Evolutionary conservation across 2,113 vertebrate species (phyloP).

Genomic region (Cynoglossus semilaevis): DNA sequence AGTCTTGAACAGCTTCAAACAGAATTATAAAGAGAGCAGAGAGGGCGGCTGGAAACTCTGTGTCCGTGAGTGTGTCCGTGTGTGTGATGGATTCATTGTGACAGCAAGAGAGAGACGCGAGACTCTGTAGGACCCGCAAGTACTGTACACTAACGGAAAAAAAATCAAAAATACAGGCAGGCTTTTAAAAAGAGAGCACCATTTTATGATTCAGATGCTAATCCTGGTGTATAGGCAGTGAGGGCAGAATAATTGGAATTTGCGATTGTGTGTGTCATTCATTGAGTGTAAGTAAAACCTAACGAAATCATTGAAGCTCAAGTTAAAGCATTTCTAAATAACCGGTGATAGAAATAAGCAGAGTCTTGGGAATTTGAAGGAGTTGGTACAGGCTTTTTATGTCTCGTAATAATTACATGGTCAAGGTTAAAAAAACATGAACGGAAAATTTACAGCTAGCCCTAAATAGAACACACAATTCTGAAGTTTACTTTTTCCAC

Average conservation of each 20-base stretch:
- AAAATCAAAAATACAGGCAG: not conserved
- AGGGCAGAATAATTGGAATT: not conserved
- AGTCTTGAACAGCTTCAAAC: slow-evolving; percentile 41
- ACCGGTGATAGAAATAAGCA: too few species aligned
- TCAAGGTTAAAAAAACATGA: too few species aligned
- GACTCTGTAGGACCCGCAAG: slow-evolving; percentile 10
- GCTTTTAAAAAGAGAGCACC: slow-evolving; percentile 9
- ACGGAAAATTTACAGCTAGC: too few species aligned
- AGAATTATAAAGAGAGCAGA: slow-evolving; percentile 23
- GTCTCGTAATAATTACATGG: too few species aligned
- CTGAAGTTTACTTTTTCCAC: too few species aligned
- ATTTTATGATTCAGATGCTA: not conserved
- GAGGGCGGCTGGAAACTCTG: slow-evolving; percentile 8
- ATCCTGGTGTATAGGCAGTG: not conserved
- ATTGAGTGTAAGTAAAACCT: not conserved
- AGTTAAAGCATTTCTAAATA: not conserved
- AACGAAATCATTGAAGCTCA: not conserved
- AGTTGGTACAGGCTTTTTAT: too few species aligned
- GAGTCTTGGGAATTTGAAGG: too few species aligned
- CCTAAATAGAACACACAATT: too few species aligned
- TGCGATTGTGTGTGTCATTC: not conserved
- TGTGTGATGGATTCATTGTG: slow-evolving; percentile 22
- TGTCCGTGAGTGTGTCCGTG: slow-evolving; percentile 7
- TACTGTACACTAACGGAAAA: slow-evolving; percentile 10
- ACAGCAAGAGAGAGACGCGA: slow-evolving; percentile 15